phyloP scores from a whole-genome alignment of 2,888 invertebrate species.

The Drosophila atripex region DNA sequence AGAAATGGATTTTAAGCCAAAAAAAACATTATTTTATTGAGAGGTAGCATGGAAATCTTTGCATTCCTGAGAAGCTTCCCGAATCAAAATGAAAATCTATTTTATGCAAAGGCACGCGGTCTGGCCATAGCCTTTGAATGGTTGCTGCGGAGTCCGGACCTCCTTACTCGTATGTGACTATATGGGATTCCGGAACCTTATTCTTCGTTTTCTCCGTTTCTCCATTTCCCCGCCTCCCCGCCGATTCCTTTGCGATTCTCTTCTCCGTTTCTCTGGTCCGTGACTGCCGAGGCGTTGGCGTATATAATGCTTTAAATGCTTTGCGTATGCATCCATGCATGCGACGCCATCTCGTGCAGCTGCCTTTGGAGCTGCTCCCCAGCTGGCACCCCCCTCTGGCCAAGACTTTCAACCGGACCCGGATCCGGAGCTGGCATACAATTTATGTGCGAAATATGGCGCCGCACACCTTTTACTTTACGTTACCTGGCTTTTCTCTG shows the following conservation, averaged over 20 bases:
- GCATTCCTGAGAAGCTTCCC: conserved; percentile 44
- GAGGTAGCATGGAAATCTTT: conserved; percentile 1
- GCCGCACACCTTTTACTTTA: conserved; percentile 56
- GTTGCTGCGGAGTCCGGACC: conserved; percentile 3
- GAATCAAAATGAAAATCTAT: conserved; percentile 72
- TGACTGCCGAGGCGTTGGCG: conserved; percentile 57
- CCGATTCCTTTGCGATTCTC: background rate
- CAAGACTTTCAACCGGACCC: conserved; percentile 14
- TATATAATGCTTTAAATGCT: too few relatives aligned
- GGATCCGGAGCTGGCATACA: conserved; percentile 58
- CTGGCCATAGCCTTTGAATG: conserved; percentile 41
- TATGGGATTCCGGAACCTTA: background rate
- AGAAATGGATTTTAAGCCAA: background rate
- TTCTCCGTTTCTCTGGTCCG: conserved; percentile 18
- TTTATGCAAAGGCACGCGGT: conserved; percentile 75
- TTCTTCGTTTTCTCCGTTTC: conserved; percentile 7
- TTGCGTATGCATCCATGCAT: conserved; percentile 76
- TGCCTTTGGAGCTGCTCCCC: conserved; percentile 27
- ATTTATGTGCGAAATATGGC: conserved; percentile 78
- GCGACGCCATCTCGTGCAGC: conserved; percentile 63
- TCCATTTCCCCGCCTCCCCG: conserved; percentile 13
- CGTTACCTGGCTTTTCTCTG: conserved; percentile 34
- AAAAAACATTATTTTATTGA: background rate
- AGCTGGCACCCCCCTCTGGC: conserved; percentile 12
- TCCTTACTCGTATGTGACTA: conserved; percentile 29